Evolutionary conservation across 2,797 vertebrate genomes (phyloP).

Genomic region (Arctocebus calabarensis): DNA sequence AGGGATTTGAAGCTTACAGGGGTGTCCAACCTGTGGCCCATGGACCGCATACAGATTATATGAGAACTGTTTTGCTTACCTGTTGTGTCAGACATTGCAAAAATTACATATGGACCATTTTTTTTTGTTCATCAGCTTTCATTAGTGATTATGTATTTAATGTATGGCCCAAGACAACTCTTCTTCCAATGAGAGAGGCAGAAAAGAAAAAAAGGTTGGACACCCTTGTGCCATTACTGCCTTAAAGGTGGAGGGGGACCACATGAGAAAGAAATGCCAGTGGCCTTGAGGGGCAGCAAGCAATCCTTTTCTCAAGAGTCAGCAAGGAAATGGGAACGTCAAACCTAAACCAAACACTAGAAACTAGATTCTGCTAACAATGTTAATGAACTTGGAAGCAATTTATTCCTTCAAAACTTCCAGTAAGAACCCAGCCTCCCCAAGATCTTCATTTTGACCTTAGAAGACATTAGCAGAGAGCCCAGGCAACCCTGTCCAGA

Average conservation of each 20-base stretch:
- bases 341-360: neutral
- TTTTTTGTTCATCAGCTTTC: too few relatives aligned
- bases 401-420: neutral
- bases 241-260: neutral
- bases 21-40: too few relatives aligned
- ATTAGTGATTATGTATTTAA: too few relatives aligned
- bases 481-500: neutral
- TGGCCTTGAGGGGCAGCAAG: neutral
- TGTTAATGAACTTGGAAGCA: neutral
- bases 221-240: neutral
- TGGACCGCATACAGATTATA: too few relatives aligned
- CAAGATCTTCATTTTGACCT: neutral
- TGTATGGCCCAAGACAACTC: too few relatives aligned
- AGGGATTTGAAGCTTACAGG: neutral
- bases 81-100: too few relatives aligned
- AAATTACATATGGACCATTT: too few relatives aligned
- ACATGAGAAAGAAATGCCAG: neutral
- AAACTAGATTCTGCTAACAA: constrained; percentile 1
- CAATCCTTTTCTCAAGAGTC: neutral
- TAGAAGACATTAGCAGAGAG: neutral
- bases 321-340: neutral
- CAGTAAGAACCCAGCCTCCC: neutral
- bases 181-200: too few relatives aligned
- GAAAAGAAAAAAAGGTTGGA: too few relatives aligned
- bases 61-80: too few relatives aligned